Percentiles rank a stretch among this genome's conserved stretches.
Conservation (phyloP, 1,140 invertebrate genomes). For the Brevipalpus yothersi region DNA sequence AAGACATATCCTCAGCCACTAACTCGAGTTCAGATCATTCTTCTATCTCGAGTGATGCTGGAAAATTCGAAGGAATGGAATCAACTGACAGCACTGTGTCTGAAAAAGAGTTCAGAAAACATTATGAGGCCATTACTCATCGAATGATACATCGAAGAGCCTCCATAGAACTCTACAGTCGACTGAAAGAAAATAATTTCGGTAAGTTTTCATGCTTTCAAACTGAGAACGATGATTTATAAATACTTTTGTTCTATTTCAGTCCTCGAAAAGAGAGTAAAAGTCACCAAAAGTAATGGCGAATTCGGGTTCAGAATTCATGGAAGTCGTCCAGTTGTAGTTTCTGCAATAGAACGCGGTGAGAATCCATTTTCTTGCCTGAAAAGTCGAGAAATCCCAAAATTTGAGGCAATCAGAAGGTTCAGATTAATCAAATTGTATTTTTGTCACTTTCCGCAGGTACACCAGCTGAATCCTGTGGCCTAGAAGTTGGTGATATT, state of each 20-base stretch:
- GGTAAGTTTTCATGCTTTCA: constrained; percentile 30
- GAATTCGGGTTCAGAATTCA: constrained; percentile 90
- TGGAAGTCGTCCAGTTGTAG: constrained; percentile 77
- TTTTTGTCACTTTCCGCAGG: constrained; percentile 14
- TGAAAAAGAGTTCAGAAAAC: constrained; percentile 56
- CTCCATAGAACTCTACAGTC: constrained; percentile 66
- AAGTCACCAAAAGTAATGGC: constrained; percentile 45
- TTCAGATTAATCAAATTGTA: too few relatives aligned
- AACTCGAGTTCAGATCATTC: background rate
- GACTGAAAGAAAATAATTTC: constrained; percentile 53
- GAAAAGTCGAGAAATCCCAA: too few relatives aligned
- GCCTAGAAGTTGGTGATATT: constrained; percentile 77
- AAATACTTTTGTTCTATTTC: background rate
- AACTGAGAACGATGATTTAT: background rate
- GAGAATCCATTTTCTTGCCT: background rate
- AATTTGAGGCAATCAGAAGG: too few relatives aligned
- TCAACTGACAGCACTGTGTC: constrained; percentile 29
- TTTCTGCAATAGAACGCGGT: constrained; percentile 58
- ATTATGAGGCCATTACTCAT: constrained; percentile 61
- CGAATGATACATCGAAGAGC: constrained; percentile 68
- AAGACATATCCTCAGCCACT: background rate
- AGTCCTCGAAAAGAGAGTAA: constrained; percentile 25
- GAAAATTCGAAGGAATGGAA: background rate
- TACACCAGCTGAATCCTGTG: constrained; percentile 56
- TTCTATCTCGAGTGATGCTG: background rate